Conservation (phyloP, 2,888 invertebrate species). For the Orthosia gothica region DNA sequence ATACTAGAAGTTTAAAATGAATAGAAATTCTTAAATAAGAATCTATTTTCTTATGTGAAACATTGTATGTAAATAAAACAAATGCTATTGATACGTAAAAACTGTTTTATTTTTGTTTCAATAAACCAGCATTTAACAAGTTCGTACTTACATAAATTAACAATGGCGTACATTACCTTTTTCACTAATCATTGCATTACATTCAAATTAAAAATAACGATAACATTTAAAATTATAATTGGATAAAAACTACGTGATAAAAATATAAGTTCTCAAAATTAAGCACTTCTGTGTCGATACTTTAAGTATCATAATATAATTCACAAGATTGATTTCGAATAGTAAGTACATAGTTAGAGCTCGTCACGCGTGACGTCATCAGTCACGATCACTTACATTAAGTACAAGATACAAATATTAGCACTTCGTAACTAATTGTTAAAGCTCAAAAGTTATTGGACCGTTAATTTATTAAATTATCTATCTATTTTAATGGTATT, state of each 20-base stretch:
- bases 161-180: slow-evolving; percentile 75
- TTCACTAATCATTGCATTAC: slow-evolving; percentile 76
- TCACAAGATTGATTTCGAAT: slow-evolving; percentile 72
- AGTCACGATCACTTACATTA: slow-evolving; percentile 69
- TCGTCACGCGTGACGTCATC: slow-evolving; percentile 51
- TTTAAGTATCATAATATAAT: slow-evolving; percentile 60
- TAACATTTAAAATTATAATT: slow-evolving; percentile 70
- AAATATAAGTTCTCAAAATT: slow-evolving; percentile 69
- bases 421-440: slow-evolving; percentile 76
- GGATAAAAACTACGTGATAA: slow-evolving; percentile 70
- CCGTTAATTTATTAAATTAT: slow-evolving; percentile 61
- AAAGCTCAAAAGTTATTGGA: slow-evolving; percentile 72
- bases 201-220: slow-evolving; percentile 74
- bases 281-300: slow-evolving; percentile 66
- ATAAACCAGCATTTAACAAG: slow-evolving; percentile 78
- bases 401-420: slow-evolving; percentile 76
- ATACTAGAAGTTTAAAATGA: slow-evolving; percentile 56
- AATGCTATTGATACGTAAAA: slow-evolving; percentile 76
- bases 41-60: slow-evolving; percentile 67
- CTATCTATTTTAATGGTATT: slow-evolving; percentile 63
- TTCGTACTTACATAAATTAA: slow-evolving; percentile 73
- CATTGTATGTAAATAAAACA: slow-evolving; percentile 68
- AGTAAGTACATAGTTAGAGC: slow-evolving; percentile 64
- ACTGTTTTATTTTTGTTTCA: slow-evolving; percentile 77
- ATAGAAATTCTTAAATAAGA: slow-evolving; percentile 68